A percentile compares a stretch with the other conserved stretches of the same genome.
Evolutionary conservation across 2,797 vertebrate species (phyloP).

Genomic region (Schizopygopsis malacanthus): DNA sequence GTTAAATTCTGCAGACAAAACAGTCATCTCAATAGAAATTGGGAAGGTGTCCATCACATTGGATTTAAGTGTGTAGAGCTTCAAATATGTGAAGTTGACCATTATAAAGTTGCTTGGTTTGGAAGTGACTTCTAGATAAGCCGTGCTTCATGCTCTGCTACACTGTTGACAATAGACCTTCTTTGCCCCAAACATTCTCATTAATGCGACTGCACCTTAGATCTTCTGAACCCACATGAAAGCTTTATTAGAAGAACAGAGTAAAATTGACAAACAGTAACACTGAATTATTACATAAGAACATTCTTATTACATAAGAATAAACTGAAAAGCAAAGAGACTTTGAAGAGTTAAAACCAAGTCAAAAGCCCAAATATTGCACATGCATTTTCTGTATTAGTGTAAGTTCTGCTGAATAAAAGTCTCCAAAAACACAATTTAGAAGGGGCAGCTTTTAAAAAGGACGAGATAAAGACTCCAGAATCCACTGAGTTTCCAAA

Average conservation of each 20-base stretch:
- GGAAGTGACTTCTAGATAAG: not conserved
- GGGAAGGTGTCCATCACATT: not conserved
- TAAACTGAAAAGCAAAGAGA: not conserved
- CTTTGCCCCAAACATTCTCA: not conserved
- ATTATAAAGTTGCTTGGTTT: not conserved
- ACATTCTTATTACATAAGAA: too few species aligned
- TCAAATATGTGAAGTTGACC: not conserved
- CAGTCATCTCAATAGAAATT: not conserved
- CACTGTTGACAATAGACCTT: not conserved
- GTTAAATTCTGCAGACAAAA: not conserved
- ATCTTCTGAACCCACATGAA: not conserved
- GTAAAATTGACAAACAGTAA: not conserved
- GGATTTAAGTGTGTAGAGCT: not conserved
- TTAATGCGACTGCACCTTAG: not conserved
- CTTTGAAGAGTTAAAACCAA: not conserved
- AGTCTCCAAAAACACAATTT: not conserved
- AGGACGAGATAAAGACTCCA: not conserved
- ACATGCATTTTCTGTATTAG: not conserved
- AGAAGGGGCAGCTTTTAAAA: constrained; percentile 4
- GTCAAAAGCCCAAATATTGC: not conserved
- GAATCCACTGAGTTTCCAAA: not conserved
- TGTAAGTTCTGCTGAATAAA: not conserved
- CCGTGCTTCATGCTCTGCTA: not conserved
- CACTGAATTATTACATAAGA: too few species aligned
- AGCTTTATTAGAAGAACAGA: not conserved